These are phyloP conservation scores for Upupa epops DNA, from an alignment of 2,113 vertebrate genomes.

Conservation along the genomic window DNA sequence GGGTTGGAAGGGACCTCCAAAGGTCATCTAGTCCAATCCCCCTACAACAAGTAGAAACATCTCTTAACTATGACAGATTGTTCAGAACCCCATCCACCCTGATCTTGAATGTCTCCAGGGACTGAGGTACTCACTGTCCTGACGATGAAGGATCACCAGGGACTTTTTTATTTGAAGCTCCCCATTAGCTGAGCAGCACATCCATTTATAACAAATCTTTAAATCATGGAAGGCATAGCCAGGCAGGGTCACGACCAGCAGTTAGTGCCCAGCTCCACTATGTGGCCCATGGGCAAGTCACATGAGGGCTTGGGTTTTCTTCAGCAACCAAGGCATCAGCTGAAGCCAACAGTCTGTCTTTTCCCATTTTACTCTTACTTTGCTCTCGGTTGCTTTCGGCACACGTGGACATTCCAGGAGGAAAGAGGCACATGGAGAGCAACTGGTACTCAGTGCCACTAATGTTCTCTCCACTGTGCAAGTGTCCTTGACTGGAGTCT, in stretches of 20 bases:
- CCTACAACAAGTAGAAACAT: too few species aligned
- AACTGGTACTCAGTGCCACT: not conserved
- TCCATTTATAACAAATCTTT: constrained; percentile 13
- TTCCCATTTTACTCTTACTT: not conserved
- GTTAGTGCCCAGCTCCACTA: not conserved
- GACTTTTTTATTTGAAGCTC: not conserved
- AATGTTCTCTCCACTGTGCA: fast-evolving
- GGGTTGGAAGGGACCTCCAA: too few species aligned
- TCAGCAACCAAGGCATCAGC: not conserved
- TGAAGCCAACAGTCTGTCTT: not conserved
- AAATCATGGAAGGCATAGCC: not conserved
- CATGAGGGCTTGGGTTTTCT: not conserved
- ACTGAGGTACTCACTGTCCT: not conserved
- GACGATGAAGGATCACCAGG: not conserved
- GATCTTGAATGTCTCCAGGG: too few species aligned
- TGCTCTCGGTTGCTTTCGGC: not conserved
- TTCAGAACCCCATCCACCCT: too few species aligned
- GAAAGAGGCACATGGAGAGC: fast-evolving
- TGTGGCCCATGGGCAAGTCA: not conserved
- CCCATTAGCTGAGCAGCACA: not conserved
- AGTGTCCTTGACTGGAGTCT: not conserved
- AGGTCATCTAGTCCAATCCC: too few species aligned
- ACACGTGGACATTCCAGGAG: not conserved
- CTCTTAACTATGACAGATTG: too few species aligned
- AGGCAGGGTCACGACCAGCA: not conserved